Conservation (phyloP, 1,140 invertebrate genomes). For the Berghia stephanieae region DNA sequence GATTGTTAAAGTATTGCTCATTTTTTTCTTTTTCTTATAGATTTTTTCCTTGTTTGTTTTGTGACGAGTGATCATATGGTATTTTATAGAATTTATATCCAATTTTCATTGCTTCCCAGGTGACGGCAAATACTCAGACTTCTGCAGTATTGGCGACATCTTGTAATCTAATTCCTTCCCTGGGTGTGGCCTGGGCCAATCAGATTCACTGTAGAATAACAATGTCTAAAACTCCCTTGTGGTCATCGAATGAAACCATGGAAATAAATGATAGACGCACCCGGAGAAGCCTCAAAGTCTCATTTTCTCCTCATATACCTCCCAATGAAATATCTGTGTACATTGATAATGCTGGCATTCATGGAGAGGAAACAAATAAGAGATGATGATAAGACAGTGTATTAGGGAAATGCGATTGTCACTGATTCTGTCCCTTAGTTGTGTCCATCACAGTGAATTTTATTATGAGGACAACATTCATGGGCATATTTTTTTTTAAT, state of each 20-base stretch:
- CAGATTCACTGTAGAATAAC: slow-evolving; percentile 74
- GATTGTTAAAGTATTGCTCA: too few species aligned
- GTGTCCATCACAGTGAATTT: too few species aligned
- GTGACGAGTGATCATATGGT: neutral
- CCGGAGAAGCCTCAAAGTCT: slow-evolving; percentile 57
- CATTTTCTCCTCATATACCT: slow-evolving; percentile 67
- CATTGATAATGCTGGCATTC: slow-evolving; percentile 18
- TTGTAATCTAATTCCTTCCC: slow-evolving; percentile 42
- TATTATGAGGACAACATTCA: too few species aligned
- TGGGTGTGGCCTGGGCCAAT: slow-evolving; percentile 76
- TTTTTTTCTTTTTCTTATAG: neutral
- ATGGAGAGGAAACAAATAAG: too few species aligned
- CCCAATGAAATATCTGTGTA: neutral
- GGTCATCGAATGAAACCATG: neutral
- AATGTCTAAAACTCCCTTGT: slow-evolving; percentile 60
- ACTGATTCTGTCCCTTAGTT: too few species aligned
- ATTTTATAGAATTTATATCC: neutral
- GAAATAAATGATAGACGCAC: neutral
- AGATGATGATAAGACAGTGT: too few species aligned
- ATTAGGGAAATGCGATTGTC: too few species aligned
- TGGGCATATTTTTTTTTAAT: too few species aligned
- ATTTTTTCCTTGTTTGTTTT: neutral
- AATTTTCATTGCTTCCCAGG: slow-evolving; percentile 32
- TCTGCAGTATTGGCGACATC: too few species aligned
- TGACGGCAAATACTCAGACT: slow-evolving; percentile 27